Conservation (phyloP, 1,140 invertebrate genomes). For the Periplaneta americana region DNA sequence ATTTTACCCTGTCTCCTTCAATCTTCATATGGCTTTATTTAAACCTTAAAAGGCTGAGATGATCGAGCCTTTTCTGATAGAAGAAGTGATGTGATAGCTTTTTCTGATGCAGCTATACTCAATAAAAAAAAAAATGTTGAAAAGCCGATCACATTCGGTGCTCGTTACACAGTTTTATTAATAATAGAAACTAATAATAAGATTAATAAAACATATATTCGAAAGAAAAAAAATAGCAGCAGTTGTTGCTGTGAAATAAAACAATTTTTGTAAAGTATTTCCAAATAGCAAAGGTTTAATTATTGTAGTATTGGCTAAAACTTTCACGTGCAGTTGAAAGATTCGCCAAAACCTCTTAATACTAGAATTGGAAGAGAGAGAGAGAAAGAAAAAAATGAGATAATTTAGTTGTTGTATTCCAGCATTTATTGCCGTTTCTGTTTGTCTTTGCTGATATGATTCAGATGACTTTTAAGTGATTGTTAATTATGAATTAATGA, state of each 20-base stretch:
- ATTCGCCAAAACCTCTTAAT: not conserved
- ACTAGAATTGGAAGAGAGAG: not conserved
- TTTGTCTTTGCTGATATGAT: not conserved
- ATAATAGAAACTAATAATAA: not conserved
- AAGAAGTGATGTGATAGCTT: conserved; percentile 10
- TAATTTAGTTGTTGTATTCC: conserved; percentile 4
- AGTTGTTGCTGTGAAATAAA: conserved; percentile 1
- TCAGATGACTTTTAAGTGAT: not conserved
- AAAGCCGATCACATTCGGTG: not conserved
- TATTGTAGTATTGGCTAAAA: not conserved
- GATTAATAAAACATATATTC: not conserved
- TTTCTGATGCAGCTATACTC: conserved; percentile 9
- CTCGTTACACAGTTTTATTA: not conserved
- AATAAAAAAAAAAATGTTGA: not conserved
- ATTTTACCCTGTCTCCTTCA: not conserved
- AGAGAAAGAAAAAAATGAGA: not conserved
- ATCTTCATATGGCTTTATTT: not conserved
- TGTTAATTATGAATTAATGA: not conserved
- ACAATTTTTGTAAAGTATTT: not conserved
- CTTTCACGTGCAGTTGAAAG: not conserved
- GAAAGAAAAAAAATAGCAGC: not conserved
- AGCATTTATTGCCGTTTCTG: conserved; percentile 7
- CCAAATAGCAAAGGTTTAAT: not conserved
- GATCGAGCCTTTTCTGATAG: not conserved
- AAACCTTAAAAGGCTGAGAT: conserved; percentile 5